These are phyloP conservation scores for Temnothorax longispinosus DNA, from an alignment of 1,140 invertebrate genomes.

Conservation along the genomic window DNA sequence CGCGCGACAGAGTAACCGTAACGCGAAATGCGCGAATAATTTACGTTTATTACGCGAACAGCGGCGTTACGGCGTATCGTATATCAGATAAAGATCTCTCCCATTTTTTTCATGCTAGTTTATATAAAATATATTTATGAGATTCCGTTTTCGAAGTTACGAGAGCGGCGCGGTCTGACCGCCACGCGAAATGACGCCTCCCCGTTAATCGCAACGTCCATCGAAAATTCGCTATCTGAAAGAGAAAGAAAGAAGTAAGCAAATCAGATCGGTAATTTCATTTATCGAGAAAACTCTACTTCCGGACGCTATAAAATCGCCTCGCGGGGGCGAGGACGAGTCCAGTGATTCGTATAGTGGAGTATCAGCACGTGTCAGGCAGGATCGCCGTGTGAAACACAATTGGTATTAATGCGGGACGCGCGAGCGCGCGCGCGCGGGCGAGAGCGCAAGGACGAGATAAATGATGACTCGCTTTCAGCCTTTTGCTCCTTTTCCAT, in stretches of 20 bases:
- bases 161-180: background rate
- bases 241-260: background rate
- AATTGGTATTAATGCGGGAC: slow-evolving; percentile 81
- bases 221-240: background rate
- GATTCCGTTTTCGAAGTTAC: slow-evolving; percentile 38
- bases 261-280: background rate
- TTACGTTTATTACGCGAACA: slow-evolving; percentile 52
- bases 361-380: slow-evolving; percentile 44
- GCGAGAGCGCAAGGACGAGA: slow-evolving; percentile 73
- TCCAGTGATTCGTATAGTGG: slow-evolving; percentile 36
- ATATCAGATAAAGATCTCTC: slow-evolving; percentile 41
- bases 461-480: slow-evolving; percentile 79
- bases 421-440: background rate
- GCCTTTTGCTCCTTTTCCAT: slow-evolving; percentile 77
- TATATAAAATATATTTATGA: slow-evolving; percentile 46
- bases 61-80: slow-evolving; percentile 17
- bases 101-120: slow-evolving; percentile 25
- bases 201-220: background rate
- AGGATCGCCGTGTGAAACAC: slow-evolving; percentile 74
- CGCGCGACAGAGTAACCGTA: slow-evolving; percentile 37
- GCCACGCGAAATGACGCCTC: too few species aligned
- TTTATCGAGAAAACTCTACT: background rate
- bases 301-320: slow-evolving; percentile 14
- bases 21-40: slow-evolving; percentile 49
- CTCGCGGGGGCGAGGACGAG: background rate